Conservation (phyloP, 2,113 vertebrate species). For the Tragelaphus strepsiceros region DNA sequence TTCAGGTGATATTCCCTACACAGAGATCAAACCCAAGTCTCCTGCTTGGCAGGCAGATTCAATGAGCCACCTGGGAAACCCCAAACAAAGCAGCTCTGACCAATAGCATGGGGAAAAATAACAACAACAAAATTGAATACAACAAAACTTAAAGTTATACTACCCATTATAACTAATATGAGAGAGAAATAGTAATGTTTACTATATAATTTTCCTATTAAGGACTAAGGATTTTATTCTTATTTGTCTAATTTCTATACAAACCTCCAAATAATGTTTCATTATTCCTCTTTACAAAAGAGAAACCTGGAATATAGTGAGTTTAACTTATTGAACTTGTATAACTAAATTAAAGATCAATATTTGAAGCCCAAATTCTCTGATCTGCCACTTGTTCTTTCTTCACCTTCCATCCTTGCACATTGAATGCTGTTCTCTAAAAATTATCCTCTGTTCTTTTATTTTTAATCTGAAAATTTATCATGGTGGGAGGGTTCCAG, state of each 20-base stretch:
- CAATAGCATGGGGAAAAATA: not conserved
- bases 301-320: not conserved
- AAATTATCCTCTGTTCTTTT: not conserved
- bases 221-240: not conserved
- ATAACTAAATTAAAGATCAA: not conserved
- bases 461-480: not conserved
- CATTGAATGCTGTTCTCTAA: not conserved
- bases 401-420: not conserved
- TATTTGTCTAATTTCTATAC: not conserved
- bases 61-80: not conserved
- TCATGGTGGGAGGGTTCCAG: not conserved
- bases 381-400: not conserved
- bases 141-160: not conserved
- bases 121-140: not conserved
- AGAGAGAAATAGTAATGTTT: not conserved
- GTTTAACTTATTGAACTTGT: not conserved
- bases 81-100: not conserved
- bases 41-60: not conserved
- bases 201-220: not conserved
- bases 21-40: not conserved
- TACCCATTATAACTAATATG: not conserved
- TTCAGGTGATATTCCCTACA: rapidly evolving
- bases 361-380: not conserved
- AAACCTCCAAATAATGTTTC: not conserved
- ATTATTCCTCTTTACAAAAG: not conserved